Conservation (phyloP, 2,113 vertebrate genomes). For the Pardalotus punctatus region DNA sequence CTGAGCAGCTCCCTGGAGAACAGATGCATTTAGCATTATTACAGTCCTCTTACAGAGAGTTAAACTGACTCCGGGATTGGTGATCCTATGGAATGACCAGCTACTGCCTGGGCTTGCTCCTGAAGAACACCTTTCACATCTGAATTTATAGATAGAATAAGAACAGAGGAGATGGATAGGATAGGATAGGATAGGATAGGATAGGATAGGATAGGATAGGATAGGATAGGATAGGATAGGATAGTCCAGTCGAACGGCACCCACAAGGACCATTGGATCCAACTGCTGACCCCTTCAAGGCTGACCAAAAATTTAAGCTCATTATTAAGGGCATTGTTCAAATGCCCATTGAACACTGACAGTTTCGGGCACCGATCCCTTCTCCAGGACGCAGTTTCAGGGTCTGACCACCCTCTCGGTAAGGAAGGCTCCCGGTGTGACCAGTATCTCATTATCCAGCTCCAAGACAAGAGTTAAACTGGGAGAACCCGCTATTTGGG, state of each 20-base stretch:
- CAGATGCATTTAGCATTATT: not conserved
- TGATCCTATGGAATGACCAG: not conserved
- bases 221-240: not conserved
- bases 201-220: no score
- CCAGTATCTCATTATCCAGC: not conserved
- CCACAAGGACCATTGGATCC: not conserved
- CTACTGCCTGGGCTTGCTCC: not conserved
- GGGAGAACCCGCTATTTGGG: not conserved
- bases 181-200: no score
- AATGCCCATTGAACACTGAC: not conserved
- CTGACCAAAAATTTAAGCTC: not conserved
- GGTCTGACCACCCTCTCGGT: not conserved
- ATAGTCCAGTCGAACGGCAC: not conserved
- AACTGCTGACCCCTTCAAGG: not conserved
- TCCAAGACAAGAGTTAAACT: not conserved
- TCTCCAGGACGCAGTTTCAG: not conserved
- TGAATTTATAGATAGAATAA: not conserved
- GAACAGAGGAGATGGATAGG: no score
- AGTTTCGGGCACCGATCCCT: not conserved
- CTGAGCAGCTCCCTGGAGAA: not conserved
- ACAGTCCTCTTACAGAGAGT: not conserved
- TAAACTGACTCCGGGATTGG: accelerated
- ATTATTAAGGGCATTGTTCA: not conserved
- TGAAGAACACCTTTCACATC: accelerated
- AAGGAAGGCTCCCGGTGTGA: not conserved